Evolutionary conservation across 2,888 invertebrate species (phyloP).

Genomic region (Netelia virgata): DNA sequence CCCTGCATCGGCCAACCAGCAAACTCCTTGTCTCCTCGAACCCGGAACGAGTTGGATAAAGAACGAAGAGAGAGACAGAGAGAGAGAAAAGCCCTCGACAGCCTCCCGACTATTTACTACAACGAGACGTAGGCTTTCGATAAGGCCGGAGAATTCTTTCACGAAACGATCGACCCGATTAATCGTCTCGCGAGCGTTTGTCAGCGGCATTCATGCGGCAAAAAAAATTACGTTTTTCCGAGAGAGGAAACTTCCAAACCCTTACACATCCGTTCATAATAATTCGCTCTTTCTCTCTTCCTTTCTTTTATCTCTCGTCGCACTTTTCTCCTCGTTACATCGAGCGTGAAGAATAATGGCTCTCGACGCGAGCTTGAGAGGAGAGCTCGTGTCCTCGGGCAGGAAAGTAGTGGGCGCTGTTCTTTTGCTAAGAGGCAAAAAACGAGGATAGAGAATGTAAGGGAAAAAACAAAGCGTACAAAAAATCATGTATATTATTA

Average conservation of each 20-base stretch:
- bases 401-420: constrained; percentile 12
- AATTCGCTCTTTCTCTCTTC: background rate
- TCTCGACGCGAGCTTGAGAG: background rate
- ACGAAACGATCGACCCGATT: constrained; percentile 52
- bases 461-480: background rate
- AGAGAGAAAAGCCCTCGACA: background rate
- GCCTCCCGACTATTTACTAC: constrained; percentile 22
- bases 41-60: background rate
- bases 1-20: constrained; percentile 1
- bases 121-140: constrained; percentile 24
- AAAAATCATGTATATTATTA: constrained; percentile 12
- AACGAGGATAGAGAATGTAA: background rate
- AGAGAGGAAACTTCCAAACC: background rate
- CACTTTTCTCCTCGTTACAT: constrained; percentile 55
- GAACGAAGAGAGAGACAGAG: background rate
- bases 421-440: constrained; percentile 10
- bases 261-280: background rate
- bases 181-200: background rate
- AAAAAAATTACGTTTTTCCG: constrained; percentile 41
- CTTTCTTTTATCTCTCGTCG: background rate
- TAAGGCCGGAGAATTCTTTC: background rate
- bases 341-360: constrained; percentile 52
- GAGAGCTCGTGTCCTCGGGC: background rate
- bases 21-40: constrained; percentile 30
- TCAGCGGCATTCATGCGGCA: background rate